phyloP scores from a whole-genome alignment of 2,888 invertebrate genomes.

The Gari tellinella region DNA sequence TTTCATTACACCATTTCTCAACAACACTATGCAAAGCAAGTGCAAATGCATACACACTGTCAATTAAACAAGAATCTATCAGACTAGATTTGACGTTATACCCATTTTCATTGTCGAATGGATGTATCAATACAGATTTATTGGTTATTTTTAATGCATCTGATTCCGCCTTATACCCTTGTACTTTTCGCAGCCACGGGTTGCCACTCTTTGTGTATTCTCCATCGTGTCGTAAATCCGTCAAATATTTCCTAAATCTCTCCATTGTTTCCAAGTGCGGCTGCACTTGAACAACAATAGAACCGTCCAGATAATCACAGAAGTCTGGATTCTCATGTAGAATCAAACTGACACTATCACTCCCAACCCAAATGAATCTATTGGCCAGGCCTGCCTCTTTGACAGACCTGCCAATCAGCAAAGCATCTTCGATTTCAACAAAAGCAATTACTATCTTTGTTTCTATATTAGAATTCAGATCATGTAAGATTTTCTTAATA shows the following conservation, averaged over 20 bases:
- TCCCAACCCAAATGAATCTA: constrained; percentile 80
- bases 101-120: constrained; percentile 2
- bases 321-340: constrained; percentile 48
- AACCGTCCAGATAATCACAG: constrained; percentile 53
- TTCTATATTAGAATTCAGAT: constrained; percentile 23
- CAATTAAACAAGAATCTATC: constrained; percentile 61
- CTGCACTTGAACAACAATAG: constrained; percentile 56
- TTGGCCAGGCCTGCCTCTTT: constrained; percentile 50
- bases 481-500: constrained; percentile 21
- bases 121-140: not conserved
- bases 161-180: not conserved
- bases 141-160: not conserved
- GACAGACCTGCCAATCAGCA: constrained; percentile 63
- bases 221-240: not conserved
- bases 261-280: constrained; percentile 26
- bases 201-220: constrained; percentile 22
- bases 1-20: constrained; percentile 50
- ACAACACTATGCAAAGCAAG: constrained; percentile 68
- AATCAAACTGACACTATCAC: constrained; percentile 69
- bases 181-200: constrained; percentile 34
- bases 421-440: constrained; percentile 73
- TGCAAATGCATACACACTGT: constrained; percentile 71
- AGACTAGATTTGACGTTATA: constrained; percentile 42
- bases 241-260: constrained; percentile 31
- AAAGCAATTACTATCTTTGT: constrained; percentile 76